Evolutionary conservation across 2,113 vertebrate genomes (phyloP).

Genomic region (Tragelaphus scriptus): DNA sequence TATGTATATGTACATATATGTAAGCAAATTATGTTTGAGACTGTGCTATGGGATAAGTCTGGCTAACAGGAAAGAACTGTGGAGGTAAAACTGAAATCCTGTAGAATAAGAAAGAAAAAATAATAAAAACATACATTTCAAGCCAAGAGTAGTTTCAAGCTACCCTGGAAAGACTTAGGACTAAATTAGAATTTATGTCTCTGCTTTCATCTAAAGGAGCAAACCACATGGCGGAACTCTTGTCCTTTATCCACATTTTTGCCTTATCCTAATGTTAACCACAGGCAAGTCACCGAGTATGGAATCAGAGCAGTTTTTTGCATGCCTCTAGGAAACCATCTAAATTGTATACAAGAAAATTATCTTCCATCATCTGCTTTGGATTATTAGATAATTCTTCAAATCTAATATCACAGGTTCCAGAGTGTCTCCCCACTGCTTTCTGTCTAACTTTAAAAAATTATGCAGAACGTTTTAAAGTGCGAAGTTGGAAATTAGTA

Average conservation of each 20-base stretch:
- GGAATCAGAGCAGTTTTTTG: background rate
- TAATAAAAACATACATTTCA: conserved; percentile 1
- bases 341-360: conserved; percentile 3
- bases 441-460: conserved; percentile 17
- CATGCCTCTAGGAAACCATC: background rate
- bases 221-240: conserved; percentile 35
- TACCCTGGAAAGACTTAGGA: conserved; percentile 50
- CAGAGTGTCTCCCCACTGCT: background rate
- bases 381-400: conserved; percentile 18
- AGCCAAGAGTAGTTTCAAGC: conserved; percentile 42
- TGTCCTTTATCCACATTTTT: conserved; percentile 10
- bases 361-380: conserved; percentile 19
- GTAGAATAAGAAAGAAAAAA: conserved; percentile 4
- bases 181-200: conserved; percentile 61
- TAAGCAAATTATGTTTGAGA: background rate
- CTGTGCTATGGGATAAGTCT: background rate
- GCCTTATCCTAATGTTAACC: conserved; percentile 34
- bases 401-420: background rate
- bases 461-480: background rate
- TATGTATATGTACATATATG: no score
- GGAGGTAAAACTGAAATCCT: conserved; percentile 26
- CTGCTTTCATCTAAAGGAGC: conserved; percentile 40
- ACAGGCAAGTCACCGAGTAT: background rate
- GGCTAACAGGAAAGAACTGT: background rate
- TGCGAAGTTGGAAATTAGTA: background rate